phyloP scores from a whole-genome alignment of 1,140 invertebrate genomes.

The Phortica variegata region DNA sequence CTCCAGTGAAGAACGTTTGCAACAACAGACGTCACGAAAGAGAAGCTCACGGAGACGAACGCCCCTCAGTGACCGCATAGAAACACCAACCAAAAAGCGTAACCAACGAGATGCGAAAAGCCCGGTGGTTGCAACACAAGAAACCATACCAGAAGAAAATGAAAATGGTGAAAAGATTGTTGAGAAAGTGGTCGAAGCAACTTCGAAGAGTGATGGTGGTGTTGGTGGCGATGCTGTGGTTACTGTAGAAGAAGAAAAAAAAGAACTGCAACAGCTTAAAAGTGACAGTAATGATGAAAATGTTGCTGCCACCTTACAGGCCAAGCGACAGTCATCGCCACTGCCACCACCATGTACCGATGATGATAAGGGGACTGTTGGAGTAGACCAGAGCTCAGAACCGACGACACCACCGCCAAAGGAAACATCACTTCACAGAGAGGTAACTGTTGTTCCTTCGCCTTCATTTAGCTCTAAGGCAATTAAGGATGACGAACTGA shows the following conservation, averaged over 20 bases:
- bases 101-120: slow-evolving; percentile 25
- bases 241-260: slow-evolving; percentile 8
- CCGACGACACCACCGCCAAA: no score
- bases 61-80: slow-evolving; percentile 35
- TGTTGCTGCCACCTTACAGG: no score
- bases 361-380: slow-evolving; percentile 7
- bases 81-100: slow-evolving; percentile 19
- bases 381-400: no score
- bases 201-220: neutral
- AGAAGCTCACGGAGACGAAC: slow-evolving; percentile 35
- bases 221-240: neutral
- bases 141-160: slow-evolving; percentile 39
- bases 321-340: no score
- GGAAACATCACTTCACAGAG: no score
- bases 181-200: slow-evolving; percentile 9
- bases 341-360: no score
- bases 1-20: slow-evolving; percentile 35
- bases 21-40: slow-evolving; percentile 25
- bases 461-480: slow-evolving; percentile 42
- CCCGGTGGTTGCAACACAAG: slow-evolving; percentile 1
- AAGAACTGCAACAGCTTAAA: slow-evolving; percentile 7
- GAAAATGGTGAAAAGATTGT: slow-evolving; percentile 29
- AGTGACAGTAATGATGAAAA: slow-evolving; percentile 2
- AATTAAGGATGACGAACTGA: slow-evolving; percentile 46
- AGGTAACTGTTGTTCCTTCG: slow-evolving; percentile 46